Evolutionary conservation across 2,888 invertebrate species (phyloP).

Genomic region (Chrysomela aeneicollis): DNA sequence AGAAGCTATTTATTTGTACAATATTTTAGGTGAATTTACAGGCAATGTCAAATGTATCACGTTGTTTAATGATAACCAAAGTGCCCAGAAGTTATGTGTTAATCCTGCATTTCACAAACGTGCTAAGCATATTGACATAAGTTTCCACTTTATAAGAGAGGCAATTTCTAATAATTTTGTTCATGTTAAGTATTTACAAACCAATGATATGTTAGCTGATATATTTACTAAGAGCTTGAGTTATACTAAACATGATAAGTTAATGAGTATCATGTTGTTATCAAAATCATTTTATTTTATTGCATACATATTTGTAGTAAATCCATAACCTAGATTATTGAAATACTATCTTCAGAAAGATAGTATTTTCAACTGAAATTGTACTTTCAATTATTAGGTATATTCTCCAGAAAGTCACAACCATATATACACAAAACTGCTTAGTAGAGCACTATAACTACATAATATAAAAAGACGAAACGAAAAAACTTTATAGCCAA

Average conservation of each 20-base stretch:
- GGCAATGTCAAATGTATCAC: constrained; percentile 20
- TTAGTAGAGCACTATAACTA: no score
- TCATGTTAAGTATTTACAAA: constrained; percentile 13
- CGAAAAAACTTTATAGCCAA: no score
- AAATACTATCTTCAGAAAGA: no score
- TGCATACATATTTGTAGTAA: no score
- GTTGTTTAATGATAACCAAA: constrained; percentile 13
- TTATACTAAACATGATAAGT: constrained; percentile 14
- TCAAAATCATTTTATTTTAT: no score
- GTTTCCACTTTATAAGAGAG: constrained; percentile 27
- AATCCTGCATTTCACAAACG: constrained; percentile 31
- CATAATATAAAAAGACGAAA: no score
- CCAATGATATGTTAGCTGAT: constrained; percentile 17
- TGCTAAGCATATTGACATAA: constrained; percentile 26
- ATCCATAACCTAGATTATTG: no score
- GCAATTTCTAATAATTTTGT: constrained; percentile 28
- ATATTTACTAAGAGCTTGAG: constrained; percentile 19
- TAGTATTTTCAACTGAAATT: no score
- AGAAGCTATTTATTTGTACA: constrained; percentile 29
- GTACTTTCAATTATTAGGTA: no score
- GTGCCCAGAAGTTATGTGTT: constrained; percentile 13
- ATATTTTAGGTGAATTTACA: constrained; percentile 26
- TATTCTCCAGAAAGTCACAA: no score
- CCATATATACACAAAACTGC: no score
- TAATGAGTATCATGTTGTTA: no score